These are phyloP conservation scores for Lasioglossum marginatum DNA, from an alignment of 2,888 invertebrate species.

Conservation along the genomic window DNA sequence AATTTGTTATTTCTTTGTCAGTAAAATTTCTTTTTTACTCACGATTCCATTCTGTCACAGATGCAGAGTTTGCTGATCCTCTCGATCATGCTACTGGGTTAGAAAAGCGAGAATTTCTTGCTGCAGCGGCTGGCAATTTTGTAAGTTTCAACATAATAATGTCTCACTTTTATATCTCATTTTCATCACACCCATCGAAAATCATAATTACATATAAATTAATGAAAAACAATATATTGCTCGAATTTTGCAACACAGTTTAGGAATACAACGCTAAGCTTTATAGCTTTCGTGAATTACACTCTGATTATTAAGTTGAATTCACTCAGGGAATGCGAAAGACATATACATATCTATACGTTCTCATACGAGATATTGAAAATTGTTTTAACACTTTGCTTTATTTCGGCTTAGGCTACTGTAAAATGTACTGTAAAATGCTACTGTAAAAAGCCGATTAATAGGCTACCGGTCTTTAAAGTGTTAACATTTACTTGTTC, in stretches of 20 bases:
- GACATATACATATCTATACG: background rate
- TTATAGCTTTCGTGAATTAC: background rate
- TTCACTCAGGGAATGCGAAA: background rate
- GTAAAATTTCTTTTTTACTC: background rate
- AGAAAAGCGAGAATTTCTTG: conserved; percentile 95
- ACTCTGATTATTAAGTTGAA: background rate
- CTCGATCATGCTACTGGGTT: conserved; percentile 97
- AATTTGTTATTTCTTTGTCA: conserved; percentile 21
- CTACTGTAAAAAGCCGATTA: no score
- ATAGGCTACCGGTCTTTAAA: no score
- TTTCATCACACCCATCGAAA: background rate
- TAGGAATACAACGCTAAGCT: background rate
- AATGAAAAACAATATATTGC: background rate
- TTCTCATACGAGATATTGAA: background rate
- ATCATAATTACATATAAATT: background rate
- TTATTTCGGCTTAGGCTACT: no score
- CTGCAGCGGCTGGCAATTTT: conserved; percentile 94
- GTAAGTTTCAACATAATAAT: conserved; percentile 82
- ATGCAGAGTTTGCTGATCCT: conserved; percentile 87
- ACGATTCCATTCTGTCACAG: conserved; percentile 28
- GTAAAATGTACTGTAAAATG: no score
- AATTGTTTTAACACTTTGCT: background rate
- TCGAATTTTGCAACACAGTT: background rate
- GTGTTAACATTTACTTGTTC: background rate
- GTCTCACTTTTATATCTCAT: background rate